A percentile compares a stretch with the other conserved stretches of the same genome.
These are phyloP conservation scores for Brassicogethes aeneus DNA, from an alignment of 2,888 invertebrate genomes.

Conservation along the genomic window DNA sequence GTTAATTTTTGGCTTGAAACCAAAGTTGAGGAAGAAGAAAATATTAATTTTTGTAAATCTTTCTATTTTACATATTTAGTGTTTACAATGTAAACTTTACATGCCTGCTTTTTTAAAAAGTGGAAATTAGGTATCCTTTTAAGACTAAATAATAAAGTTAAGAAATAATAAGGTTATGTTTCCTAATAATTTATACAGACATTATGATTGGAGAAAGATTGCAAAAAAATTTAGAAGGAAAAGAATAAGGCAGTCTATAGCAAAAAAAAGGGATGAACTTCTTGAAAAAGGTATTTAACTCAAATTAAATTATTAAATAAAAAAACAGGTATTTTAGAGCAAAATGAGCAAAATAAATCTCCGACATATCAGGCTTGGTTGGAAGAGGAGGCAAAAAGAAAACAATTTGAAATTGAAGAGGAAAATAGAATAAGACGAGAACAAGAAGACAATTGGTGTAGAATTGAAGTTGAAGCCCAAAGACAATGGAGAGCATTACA, in stretches of 20 bases:
- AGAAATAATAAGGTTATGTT: slow-evolving; percentile 10
- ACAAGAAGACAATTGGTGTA: slow-evolving; percentile 58
- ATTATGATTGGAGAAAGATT: slow-evolving; percentile 62
- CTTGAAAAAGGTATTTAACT: slow-evolving; percentile 37
- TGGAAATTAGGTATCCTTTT: too few species aligned
- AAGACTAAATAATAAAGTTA: too few species aligned
- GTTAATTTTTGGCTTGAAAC: too few species aligned
- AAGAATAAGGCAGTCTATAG: slow-evolving; percentile 51
- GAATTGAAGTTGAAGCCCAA: slow-evolving; percentile 55
- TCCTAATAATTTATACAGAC: slow-evolving; percentile 43
- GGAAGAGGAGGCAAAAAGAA: slow-evolving; percentile 45
- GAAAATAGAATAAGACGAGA: slow-evolving; percentile 47
- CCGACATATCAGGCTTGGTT: slow-evolving; percentile 47
- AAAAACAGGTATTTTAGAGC: slow-evolving; percentile 1
- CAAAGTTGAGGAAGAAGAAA: too few species aligned
- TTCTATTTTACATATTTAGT: too few species aligned
- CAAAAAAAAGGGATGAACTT: slow-evolving; percentile 47
- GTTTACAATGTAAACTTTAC: too few species aligned
- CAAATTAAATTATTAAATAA: slow-evolving; percentile 4
- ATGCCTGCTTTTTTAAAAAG: too few species aligned
- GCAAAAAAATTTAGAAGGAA: slow-evolving; percentile 66
- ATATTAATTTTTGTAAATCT: too few species aligned
- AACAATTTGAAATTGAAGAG: slow-evolving; percentile 45
- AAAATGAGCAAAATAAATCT: slow-evolving; percentile 32
- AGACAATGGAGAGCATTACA: slow-evolving; percentile 55